A percentile compares a stretch with the other conserved stretches of the same genome.
phyloP scores from a whole-genome alignment of 2,113 vertebrate species.

The Mugil cephalus region DNA sequence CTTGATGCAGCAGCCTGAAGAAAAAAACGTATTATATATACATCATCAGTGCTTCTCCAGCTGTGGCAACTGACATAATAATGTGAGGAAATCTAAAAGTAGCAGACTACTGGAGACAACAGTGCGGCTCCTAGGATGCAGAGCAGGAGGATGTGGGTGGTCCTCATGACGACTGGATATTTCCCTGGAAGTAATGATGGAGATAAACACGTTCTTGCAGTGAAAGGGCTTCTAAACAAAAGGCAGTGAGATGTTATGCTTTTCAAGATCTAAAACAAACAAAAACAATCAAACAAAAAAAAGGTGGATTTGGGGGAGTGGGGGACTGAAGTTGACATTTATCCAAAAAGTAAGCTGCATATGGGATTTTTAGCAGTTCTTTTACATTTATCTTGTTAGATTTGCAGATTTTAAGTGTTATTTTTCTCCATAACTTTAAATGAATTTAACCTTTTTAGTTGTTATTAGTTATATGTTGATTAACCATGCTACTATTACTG shows the following conservation, averaged over 20 bases:
- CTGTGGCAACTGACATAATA: not conserved
- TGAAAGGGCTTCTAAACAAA: not conserved
- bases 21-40: not conserved
- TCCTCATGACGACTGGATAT: slow-evolving; percentile 56
- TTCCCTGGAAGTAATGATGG: not conserved
- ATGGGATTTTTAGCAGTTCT: too few relatives aligned
- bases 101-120: slow-evolving; percentile 33
- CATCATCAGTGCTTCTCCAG: not conserved
- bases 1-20: slow-evolving; percentile 14
- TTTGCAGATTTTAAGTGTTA: too few relatives aligned
- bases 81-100: slow-evolving; percentile 36
- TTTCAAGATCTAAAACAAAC: slow-evolving; percentile 32
- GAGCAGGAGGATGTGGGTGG: slow-evolving; percentile 53
- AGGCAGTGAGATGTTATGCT: not conserved
- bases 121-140: slow-evolving; percentile 59
- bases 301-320: too few relatives aligned
- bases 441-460: too few relatives aligned
- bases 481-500: too few relatives aligned
- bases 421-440: too few relatives aligned
- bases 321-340: not conserved
- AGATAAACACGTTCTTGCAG: not conserved
- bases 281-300: slow-evolving; percentile 47
- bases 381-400: too few relatives aligned
- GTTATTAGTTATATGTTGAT: too few relatives aligned
- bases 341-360: too few relatives aligned